Conservation (phyloP, 1,140 invertebrate genomes). For the Pseudoatta argentina region DNA sequence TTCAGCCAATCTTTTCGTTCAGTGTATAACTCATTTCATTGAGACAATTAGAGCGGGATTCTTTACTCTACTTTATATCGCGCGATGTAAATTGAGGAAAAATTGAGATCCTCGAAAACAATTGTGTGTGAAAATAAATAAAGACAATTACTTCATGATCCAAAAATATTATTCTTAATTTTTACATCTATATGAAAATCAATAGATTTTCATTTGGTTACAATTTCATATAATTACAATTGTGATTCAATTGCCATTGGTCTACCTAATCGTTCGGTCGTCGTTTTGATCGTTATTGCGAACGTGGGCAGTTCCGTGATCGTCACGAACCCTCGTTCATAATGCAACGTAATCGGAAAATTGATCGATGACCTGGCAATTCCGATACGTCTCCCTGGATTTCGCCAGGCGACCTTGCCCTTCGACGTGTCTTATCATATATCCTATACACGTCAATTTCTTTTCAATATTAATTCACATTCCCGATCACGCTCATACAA, state of each 20-base stretch:
- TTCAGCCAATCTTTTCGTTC: too few relatives aligned
- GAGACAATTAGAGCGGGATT: not conserved
- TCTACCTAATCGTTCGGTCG: not conserved
- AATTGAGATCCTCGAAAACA: not conserved
- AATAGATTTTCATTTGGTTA: not conserved
- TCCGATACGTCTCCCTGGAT: slow-evolving; percentile 11
- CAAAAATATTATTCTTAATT: not conserved
- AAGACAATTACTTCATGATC: not conserved
- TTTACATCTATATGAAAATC: not conserved
- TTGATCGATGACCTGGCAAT: slow-evolving; percentile 51
- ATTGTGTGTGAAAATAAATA: not conserved
- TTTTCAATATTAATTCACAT: slow-evolving; percentile 43
- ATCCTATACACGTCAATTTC: slow-evolving; percentile 8
- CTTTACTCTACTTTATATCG: not conserved
- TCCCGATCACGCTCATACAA: slow-evolving; percentile 13
- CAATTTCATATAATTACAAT: slow-evolving; percentile 11
- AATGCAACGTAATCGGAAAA: slow-evolving; percentile 51
- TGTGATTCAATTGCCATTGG: not conserved
- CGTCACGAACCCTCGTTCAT: slow-evolving; percentile 39
- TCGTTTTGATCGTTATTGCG: slow-evolving; percentile 19
- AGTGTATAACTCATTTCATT: too few relatives aligned
- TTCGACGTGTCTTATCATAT: not conserved
- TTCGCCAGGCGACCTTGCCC: slow-evolving; percentile 46
- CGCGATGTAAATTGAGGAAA: not conserved
- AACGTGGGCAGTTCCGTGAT: slow-evolving; percentile 32